Conservation (phyloP, 2,888 invertebrate species). For the Standfussiana lucernea region DNA sequence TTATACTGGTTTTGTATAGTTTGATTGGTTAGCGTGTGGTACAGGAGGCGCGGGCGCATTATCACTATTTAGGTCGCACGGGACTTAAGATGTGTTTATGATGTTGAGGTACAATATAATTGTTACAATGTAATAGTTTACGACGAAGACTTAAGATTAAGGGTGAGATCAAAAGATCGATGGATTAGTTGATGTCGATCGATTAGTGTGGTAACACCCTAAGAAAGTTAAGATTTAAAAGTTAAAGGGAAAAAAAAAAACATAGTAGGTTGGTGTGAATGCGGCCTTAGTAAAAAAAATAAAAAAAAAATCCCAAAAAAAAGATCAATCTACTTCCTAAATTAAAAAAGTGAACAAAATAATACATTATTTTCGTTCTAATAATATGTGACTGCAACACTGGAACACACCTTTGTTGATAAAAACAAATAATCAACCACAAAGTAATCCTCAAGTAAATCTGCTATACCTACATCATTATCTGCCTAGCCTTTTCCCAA, state of each 20-base stretch:
- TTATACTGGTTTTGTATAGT: not conserved
- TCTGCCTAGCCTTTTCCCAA: too few relatives aligned
- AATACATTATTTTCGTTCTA: too few relatives aligned
- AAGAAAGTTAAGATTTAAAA: not conserved
- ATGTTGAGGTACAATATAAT: not conserved
- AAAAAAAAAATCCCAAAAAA: not conserved
- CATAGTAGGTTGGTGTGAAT: not conserved
- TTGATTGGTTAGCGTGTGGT: not conserved
- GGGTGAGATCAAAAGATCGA: too few relatives aligned
- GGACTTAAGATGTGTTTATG: slow-evolving; percentile 7
- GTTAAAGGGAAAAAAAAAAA: not conserved
- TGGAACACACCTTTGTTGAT: too few relatives aligned
- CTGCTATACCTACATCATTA: not conserved
- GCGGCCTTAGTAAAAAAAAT: not conserved
- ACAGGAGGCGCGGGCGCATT: slow-evolving; percentile 26
- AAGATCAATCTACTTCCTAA: not conserved
- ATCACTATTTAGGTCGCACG: slow-evolving; percentile 1
- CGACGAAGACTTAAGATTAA: not conserved
- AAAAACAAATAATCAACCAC: not conserved
- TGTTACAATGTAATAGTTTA: not conserved
- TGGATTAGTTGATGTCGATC: too few relatives aligned
- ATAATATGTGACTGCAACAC: too few relatives aligned
- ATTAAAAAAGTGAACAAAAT: not conserved
- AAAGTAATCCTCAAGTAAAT: not conserved
- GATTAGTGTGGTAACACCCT: too few relatives aligned